Base-by-base conservation (phyloP, 2,888 invertebrate species). In the Syritta pipiens region DNA sequence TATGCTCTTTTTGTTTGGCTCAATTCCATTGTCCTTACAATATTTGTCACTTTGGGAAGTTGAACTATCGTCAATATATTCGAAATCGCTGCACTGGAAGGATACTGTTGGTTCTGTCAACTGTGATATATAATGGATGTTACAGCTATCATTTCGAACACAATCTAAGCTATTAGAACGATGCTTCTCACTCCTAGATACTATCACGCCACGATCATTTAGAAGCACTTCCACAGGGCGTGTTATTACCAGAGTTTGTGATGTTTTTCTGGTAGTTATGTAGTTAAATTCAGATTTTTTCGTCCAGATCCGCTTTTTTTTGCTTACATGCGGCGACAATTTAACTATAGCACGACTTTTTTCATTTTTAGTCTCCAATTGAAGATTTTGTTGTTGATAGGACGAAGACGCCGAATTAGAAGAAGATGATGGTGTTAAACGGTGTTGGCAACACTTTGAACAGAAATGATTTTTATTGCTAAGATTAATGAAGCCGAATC, bases 1-100 rank as follows among this genome's bases (percentile, higher is more conserved):
- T 81, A 87, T 82, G 82, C 85, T 65, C n/a, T 75, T 79, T 14
- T 81, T 81, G 59, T 84, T 83, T 28, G 37, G 17, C 2, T 14
- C 17, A 2, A 17, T 9, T 4, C 37, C 17, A 65, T 75, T 76
- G 59, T 82, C 74, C 3, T 46, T 76, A 49, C 60, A 86, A 40
- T 85, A 86, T 76, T 75, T 53, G 55, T 88, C 87, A 69, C 86
- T 88, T 37, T 85, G 87, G 42, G 86, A 86, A 55, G 86, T 86
- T 20, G 88, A 88, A 68, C 85, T 87, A 79, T 88, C 88, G 74
- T 88, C 88, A 60, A 88, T 88, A 79, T 86, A 88, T 68, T 84
- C 83, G 35, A 88, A 83, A 69, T 88, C 88, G 1, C 84, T 82
- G 26, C 83, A 83, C 19, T 81, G 84, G 48, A 55, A 48, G 10